Evolutionary conservation across 2,797 vertebrate genomes (phyloP).

Genomic region (Falco columbarius): DNA sequence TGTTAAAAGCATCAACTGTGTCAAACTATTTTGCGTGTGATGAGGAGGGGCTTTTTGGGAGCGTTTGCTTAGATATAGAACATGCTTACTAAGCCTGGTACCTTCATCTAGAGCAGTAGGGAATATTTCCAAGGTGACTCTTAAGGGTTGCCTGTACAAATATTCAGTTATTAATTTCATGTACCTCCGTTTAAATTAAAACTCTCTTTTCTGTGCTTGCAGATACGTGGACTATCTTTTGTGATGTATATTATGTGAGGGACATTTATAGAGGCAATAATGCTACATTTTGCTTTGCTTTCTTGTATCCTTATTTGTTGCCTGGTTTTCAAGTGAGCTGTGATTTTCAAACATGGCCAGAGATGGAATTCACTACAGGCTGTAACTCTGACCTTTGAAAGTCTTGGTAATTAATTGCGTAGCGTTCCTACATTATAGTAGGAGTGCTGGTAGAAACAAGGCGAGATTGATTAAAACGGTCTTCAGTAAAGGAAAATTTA

Average conservation of each 20-base stretch:
- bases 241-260: neutral
- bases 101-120: neutral
- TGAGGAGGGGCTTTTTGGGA: neutral
- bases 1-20: neutral
- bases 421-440: neutral
- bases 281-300: neutral
- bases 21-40: constrained; percentile 9
- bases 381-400: constrained; percentile 47
- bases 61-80: neutral
- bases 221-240: neutral
- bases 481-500: neutral
- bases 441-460: neutral
- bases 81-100: neutral
- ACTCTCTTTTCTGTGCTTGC: neutral
- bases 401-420: constrained; percentile 11
- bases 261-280: neutral
- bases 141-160: neutral
- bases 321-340: neutral
- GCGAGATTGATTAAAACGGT: neutral
- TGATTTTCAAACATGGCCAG: neutral
- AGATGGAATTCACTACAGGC: neutral
- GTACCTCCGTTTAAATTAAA: neutral
- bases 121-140: constrained; percentile 10
- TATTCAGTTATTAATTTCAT: neutral
- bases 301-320: neutral